Evolutionary conservation across 2,797 vertebrate genomes (phyloP), one percentile per base, ranked within the genome.

Genomic region (Tokudaia muenninki): DNA sequence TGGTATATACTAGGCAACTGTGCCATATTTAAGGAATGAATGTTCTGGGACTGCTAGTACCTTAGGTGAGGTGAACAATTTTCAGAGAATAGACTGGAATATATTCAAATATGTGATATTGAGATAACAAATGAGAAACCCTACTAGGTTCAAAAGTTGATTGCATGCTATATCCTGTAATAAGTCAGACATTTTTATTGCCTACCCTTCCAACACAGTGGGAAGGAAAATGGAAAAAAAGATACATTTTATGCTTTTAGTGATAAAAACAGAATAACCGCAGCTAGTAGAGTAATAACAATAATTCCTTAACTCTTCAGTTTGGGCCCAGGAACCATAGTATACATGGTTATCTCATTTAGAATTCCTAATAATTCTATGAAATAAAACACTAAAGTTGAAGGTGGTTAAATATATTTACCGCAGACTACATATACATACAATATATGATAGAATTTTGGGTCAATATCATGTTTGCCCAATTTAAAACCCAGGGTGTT

Each of bases 141-240:
- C 22, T 77, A 50, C 57, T 87, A 92, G 65, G 59, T 59, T 94
- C 44, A 92, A 59, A 37, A 80, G 47, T 84, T 96, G 57, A 92
- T 87, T 87, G 24, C 63, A 91, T 87, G 31, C 72, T 90, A 29
- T 22, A 84, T 86, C n/a, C 16, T 77, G 9, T 67, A 83, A 65
- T 90, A 93, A 93, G 57, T 84, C 70, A 96, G 63, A 91, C 52
- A 89, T 4, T 90, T 96, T 92, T 91, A 90, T 92, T 94, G 63
- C 2, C 47, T 92, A 34, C 31, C 21, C 16, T 93, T 74, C 34
- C 44, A 93, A 72, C 17, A 50, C 22, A 41, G 3, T 90, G 31
- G 8, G 24, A 65, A 96, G 10, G 12, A 31, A 11, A 78, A 17
- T 87, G 10, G 34, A 63, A 79, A 75, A 91, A 88, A 94, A 65